Conservation (phyloP, 2,888 invertebrate species). For the Mythimna ferrago region DNA sequence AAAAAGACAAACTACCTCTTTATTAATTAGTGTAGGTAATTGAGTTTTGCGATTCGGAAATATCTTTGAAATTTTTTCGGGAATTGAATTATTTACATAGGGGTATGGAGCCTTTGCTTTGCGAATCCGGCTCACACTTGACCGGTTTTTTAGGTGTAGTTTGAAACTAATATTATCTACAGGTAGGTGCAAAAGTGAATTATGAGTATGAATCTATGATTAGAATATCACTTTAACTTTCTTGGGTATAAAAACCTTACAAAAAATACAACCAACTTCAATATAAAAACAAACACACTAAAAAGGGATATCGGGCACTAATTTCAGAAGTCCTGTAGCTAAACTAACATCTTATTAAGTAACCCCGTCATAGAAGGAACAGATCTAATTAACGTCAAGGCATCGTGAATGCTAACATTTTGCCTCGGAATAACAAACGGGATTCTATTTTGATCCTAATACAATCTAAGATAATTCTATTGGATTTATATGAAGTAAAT, state of each 20-base stretch:
- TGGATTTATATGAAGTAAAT: constrained; percentile 14
- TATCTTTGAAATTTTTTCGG: too few species aligned
- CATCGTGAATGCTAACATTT: constrained; percentile 17
- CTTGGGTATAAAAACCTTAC: neutral
- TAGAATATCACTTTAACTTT: neutral
- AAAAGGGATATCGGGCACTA: too few species aligned
- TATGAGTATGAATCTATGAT: neutral
- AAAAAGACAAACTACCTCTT: too few species aligned
- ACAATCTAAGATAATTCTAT: constrained; percentile 18
- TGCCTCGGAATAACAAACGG: constrained; percentile 25
- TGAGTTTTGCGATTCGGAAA: too few species aligned
- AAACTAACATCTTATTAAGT: constrained; percentile 30
- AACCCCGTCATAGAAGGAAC: constrained; percentile 16
- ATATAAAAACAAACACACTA: neutral
- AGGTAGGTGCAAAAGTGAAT: neutral
- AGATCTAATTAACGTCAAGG: constrained; percentile 50
- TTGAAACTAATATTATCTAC: neutral
- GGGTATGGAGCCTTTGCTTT: too few species aligned
- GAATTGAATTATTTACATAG: too few species aligned
- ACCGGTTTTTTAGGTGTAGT: neutral
- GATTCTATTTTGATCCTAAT: constrained; percentile 27
- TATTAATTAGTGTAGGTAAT: too few species aligned
- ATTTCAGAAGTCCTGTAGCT: too few species aligned
- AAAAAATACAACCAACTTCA: neutral
- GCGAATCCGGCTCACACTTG: too few species aligned